phyloP scores from a whole-genome alignment of 2,797 vertebrate species.

The Pangasius sanitwongsei region DNA sequence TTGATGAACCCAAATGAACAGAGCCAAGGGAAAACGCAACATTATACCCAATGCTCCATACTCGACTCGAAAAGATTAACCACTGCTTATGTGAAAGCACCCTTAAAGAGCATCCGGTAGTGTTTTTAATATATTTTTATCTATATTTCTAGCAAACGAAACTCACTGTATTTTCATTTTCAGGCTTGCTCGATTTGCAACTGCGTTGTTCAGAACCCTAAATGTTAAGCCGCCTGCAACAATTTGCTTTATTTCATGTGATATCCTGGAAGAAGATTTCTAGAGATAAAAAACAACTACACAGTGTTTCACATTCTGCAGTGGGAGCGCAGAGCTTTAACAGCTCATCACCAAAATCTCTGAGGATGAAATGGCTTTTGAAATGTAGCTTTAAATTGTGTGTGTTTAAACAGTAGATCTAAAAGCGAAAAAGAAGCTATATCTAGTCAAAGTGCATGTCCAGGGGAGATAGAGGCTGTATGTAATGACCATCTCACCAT shows the following conservation, averaged over 20 bases:
- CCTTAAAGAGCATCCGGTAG: no score
- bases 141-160: not conserved
- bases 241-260: not conserved
- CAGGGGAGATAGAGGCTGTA: not conserved
- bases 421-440: not conserved
- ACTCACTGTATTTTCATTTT: not conserved
- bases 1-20: not conserved
- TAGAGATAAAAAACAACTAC: not conserved
- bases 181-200: not conserved
- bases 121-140: not conserved
- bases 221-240: not conserved
- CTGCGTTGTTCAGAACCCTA: not conserved
- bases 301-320: not conserved
- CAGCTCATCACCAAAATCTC: constrained; percentile 35
- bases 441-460: not conserved
- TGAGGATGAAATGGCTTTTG: not conserved
- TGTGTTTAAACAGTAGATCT: not conserved
- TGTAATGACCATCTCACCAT: constrained; percentile 23
- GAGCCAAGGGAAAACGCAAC: not conserved
- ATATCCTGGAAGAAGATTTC: not conserved
- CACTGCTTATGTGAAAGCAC: not conserved
- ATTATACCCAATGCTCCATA: not conserved
- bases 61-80: not conserved
- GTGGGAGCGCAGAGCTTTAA: constrained; percentile 8
- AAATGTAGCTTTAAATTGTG: not conserved